Percentiles rank a stretch among this genome's conserved stretches.
Evolutionary conservation across 2,888 invertebrate species (phyloP).

Genomic region (Ennomos quercinarius): DNA sequence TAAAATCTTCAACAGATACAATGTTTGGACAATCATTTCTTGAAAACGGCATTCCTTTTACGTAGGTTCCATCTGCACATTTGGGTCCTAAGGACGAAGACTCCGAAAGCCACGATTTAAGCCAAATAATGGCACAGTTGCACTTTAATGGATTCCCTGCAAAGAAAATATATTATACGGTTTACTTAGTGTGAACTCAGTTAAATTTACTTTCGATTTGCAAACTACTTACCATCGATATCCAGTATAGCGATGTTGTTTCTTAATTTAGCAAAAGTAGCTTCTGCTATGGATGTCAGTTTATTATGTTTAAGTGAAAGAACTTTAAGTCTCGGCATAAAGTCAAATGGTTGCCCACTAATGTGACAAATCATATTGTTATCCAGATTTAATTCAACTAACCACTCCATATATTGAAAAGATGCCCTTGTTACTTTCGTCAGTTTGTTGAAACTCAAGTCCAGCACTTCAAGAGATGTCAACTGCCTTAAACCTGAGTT

Average conservation of each 20-base stretch:
- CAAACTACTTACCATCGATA: conserved; percentile 88
- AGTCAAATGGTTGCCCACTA: conserved; percentile 92
- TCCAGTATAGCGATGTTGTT: conserved; percentile 93
- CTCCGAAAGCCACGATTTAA: conserved; percentile 93
- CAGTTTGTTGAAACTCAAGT: conserved; percentile 92
- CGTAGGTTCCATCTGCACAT: conserved; percentile 91
- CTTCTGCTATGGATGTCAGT: conserved; percentile 90
- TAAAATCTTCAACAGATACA: conserved; percentile 77
- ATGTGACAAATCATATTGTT: conserved; percentile 93
- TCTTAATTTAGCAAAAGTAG: conserved; percentile 89
- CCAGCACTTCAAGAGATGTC: conserved; percentile 92
- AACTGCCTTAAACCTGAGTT: conserved; percentile 90
- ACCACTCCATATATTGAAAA: conserved; percentile 91
- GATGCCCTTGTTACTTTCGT: conserved; percentile 89
- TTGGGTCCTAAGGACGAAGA: conserved; percentile 90
- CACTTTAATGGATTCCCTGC: conserved; percentile 94
- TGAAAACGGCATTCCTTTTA: conserved; percentile 90
- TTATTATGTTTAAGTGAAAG: conserved; percentile 92
- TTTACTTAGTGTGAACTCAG: not conserved
- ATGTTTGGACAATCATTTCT: conserved; percentile 87
- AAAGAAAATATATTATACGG: conserved; percentile 41
- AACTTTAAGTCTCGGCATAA: conserved; percentile 93
- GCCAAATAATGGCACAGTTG: conserved; percentile 93
- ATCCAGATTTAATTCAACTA: conserved; percentile 94
- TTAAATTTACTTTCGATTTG: not conserved